These are phyloP conservation scores for Cylloceria caligata DNA, from an alignment of 2,888 invertebrate genomes.

Conservation along the genomic window DNA sequence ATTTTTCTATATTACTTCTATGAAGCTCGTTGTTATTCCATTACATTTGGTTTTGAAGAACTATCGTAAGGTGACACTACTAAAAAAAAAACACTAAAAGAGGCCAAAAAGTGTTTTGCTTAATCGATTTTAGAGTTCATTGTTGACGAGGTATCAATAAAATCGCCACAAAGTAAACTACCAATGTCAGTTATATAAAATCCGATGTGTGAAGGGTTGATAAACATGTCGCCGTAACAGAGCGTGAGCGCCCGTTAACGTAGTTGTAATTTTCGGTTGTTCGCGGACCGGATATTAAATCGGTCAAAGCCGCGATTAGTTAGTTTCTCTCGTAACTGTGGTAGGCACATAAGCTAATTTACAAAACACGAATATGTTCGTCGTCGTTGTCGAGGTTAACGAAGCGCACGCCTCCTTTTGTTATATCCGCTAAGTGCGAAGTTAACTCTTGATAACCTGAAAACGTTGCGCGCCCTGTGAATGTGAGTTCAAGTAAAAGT, in stretches of 20 bases:
- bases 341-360: slow-evolving; percentile 19
- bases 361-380: slow-evolving; percentile 26
- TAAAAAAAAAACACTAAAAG: not conserved
- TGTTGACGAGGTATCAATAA: not conserved
- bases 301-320: slow-evolving; percentile 2
- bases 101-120: not conserved
- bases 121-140: not conserved
- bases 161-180: not conserved
- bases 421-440: slow-evolving; percentile 16
- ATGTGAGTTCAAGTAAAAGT: not conserved
- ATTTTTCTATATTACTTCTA: no score
- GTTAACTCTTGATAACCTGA: slow-evolving; percentile 2
- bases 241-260: slow-evolving; percentile 7
- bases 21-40: no score
- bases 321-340: slow-evolving; percentile 25
- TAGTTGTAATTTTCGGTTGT: slow-evolving; percentile 38
- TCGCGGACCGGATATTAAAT: slow-evolving; percentile 39
- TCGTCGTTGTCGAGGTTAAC: not conserved
- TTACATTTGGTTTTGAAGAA: no score
- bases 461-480: slow-evolving; percentile 1
- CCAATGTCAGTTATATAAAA: not conserved
- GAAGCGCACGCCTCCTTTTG: not conserved
- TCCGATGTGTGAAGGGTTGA: slow-evolving; percentile 24
- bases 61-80: not conserved
- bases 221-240: slow-evolving; percentile 34